Percentiles rank a stretch among this genome's conserved stretches.
These are phyloP conservation scores for Phalera bucephala DNA, from an alignment of 2,888 invertebrate genomes.

Conservation along the genomic window DNA sequence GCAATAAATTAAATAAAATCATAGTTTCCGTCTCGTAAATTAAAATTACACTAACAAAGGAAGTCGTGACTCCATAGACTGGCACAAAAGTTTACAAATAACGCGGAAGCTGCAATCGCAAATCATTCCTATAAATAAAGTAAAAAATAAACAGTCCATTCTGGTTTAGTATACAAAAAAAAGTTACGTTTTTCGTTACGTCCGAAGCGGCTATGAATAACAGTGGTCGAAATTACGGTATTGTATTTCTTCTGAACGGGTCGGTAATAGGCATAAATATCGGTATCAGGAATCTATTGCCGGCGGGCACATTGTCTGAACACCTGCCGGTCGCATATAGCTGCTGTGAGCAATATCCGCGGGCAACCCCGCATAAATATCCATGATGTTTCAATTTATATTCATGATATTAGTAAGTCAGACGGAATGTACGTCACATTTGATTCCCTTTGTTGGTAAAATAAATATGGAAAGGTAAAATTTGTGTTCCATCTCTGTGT, in stretches of 20 bases:
- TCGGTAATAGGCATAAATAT: constrained; percentile 78
- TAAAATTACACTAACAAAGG: constrained; percentile 3
- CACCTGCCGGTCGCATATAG: constrained; percentile 68
- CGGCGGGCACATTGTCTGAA: constrained; percentile 73
- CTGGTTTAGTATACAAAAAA: constrained; percentile 6
- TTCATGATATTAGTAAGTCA: constrained; percentile 81
- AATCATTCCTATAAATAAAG: constrained; percentile 15
- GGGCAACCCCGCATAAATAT: constrained; percentile 73
- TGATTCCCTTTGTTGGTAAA: constrained; percentile 75
- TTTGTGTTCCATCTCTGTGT: constrained; percentile 27
- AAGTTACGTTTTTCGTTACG: constrained; percentile 28
- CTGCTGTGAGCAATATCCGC: constrained; percentile 67
- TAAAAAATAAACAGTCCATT: constrained; percentile 28
- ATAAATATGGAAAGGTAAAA: constrained; percentile 50
- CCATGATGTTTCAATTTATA: constrained; percentile 81
- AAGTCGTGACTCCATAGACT: not conserved
- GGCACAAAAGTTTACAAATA: constrained; percentile 6
- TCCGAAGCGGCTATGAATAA: constrained; percentile 32
- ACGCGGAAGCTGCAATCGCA: constrained; percentile 11
- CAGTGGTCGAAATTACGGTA: constrained; percentile 46
- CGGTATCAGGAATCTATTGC: constrained; percentile 75
- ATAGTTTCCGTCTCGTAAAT: constrained; percentile 1
- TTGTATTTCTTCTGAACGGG: constrained; percentile 64
- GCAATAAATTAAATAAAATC: constrained; percentile 10
- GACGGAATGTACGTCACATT: constrained; percentile 75